Conservation (phyloP, 2,113 vertebrate genomes). For the Otis tarda region DNA sequence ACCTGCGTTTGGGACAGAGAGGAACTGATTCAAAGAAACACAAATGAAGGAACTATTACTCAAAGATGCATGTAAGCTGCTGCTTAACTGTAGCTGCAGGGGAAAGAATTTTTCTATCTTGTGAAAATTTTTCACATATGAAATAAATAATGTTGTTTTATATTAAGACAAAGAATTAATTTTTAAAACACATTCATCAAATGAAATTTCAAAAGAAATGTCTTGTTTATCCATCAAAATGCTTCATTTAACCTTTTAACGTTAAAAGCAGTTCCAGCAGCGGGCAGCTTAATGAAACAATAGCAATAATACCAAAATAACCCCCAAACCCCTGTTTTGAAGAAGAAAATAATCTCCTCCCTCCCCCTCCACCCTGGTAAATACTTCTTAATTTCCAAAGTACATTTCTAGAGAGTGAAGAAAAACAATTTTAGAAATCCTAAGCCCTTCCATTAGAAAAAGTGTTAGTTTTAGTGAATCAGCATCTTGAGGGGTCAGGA, state of each 20-base stretch:
- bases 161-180: not conserved
- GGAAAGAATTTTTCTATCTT: not conserved
- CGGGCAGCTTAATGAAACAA: not conserved
- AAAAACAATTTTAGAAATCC: not conserved
- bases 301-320: not conserved
- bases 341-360: not conserved
- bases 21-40: not conserved
- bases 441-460: not conserved
- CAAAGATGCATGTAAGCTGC: not conserved
- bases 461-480: not conserved
- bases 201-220: not conserved
- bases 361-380: not conserved
- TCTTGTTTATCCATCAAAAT: not conserved
- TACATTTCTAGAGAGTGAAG: not conserved
- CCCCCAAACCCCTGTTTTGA: not conserved
- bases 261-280: not conserved
- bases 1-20: not conserved
- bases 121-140: not conserved
- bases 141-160: not conserved
- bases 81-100: not conserved
- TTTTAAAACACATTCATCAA: not conserved
- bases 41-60: not conserved
- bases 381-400: not conserved
- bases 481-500: not conserved
- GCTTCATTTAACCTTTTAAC: not conserved